Base-by-base conservation (phyloP, 2,113 vertebrate species). In the Prinia subflava region DNA sequence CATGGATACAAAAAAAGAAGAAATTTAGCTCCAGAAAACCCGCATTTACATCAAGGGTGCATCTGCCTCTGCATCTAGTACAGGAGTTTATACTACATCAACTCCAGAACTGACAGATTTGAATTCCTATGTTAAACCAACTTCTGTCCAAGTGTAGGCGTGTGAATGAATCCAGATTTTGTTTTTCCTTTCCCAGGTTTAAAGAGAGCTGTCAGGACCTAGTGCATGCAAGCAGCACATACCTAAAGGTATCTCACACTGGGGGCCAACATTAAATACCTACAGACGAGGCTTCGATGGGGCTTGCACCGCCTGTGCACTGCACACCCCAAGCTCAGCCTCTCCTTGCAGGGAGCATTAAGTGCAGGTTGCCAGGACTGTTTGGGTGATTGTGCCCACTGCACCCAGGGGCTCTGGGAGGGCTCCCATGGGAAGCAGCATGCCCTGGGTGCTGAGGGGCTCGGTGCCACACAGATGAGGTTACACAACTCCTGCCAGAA, bases 351-450 rank as follows among this genome's bases (percentile, higher is more conserved):
- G 35, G 12, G 65, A 47, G 22, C 60, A 42, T 1, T 21, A 27
- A 50, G 41, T 8, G 15, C 41, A 6, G 0, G 6, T 5, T 46
- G 49, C 23, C 44, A 25, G 19, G 50, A 17, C 22, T 19, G 2
- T 7, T 15, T 1, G 5, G 62, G 44, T 42, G 68, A 9, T 3
- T 2, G 0, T 5, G 25, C 5, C 56, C 1, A 0, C 69, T 33
- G 59, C 77, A 33, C 10, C 33, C 77, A n/a, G 1, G 11, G 15
- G 53, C 10, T 46, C 55, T 17, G 42, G 53, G 24, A 67, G 46
- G 41, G 42, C 23, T 63, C 42, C 3, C 1, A 33, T 27, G 5
- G 3, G 25, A n/a, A 82, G 44, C 30, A 59, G 56, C 16, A 27
- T 6, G 35, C 47, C 47, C n/a, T 52, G 53, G 28, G 22, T 71